Percentiles rank a stretch among this genome's conserved stretches.
Conservation (phyloP, 1,140 invertebrate species). For the Brachionus sp. region DNA sequence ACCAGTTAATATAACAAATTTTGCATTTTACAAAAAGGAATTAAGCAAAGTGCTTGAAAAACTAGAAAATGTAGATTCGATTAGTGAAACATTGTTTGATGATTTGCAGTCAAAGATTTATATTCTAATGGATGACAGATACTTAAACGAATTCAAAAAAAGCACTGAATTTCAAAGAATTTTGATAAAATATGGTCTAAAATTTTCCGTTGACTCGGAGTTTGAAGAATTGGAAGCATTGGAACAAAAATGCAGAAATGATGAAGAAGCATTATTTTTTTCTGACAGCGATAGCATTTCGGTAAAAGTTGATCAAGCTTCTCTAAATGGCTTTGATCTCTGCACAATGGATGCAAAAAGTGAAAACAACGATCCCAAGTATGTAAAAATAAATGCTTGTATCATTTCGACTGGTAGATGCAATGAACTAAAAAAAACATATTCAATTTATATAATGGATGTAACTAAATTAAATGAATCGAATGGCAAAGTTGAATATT, state of each 20-base stretch:
- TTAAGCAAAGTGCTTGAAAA: conserved; percentile 69
- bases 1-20: conserved; percentile 46
- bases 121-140: conserved; percentile 38
- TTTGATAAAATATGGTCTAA: conserved; percentile 6
- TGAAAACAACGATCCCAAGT: not conserved
- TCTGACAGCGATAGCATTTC: not conserved
- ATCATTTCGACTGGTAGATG: conserved; percentile 26
- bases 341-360: not conserved
- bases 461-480: conserved; percentile 3
- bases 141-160: conserved; percentile 40
- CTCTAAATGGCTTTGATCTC: conserved; percentile 14
- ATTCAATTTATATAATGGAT: conserved; percentile 43
- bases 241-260: not conserved
- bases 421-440: conserved; percentile 29
- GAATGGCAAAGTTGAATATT: conserved; percentile 65
- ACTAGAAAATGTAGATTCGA: conserved; percentile 65
- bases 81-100: conserved; percentile 75
- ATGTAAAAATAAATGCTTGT: not conserved
- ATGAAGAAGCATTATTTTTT: not conserved
- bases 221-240: not conserved
- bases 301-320: not conserved
- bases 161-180: conserved; percentile 1
- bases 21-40: conserved; percentile 63
- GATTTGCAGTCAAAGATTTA: conserved; percentile 67
- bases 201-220: not conserved